Conservation (phyloP, 1,140 invertebrate genomes). For the Phthorimaea operculella region DNA sequence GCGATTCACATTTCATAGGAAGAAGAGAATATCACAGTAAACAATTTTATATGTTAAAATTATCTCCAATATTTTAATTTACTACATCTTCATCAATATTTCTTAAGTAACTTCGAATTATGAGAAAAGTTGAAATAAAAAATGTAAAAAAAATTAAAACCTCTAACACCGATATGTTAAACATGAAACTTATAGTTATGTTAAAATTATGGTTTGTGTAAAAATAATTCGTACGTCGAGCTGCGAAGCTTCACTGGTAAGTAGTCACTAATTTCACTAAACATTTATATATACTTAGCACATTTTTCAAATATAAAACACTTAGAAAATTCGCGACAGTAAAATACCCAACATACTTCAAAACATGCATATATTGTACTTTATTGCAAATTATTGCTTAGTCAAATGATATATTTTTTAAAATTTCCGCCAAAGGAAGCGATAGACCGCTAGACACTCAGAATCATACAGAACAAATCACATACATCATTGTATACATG, state of each 20-base stretch:
- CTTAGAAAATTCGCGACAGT: not conserved
- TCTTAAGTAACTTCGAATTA: not conserved
- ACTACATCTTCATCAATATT: not conserved
- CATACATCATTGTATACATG: not conserved
- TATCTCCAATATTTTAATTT: not conserved
- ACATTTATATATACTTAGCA: not conserved
- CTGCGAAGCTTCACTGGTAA: not conserved
- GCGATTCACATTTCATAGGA: conserved; percentile 38
- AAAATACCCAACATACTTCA: not conserved
- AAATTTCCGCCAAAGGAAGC: not conserved
- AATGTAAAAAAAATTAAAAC: not conserved
- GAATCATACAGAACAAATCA: not conserved
- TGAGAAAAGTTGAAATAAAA: not conserved
- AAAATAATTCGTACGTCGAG: not conserved
- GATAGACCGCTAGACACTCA: not conserved
- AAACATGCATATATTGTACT: not conserved
- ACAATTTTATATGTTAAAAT: not conserved
- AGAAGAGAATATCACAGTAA: conserved; percentile 61
- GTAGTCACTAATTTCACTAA: not conserved
- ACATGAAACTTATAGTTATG: not conserved
- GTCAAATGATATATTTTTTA: not conserved
- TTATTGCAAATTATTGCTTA: not conserved
- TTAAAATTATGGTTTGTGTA: not conserved
- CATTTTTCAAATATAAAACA: not conserved
- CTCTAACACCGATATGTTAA: not conserved